phyloP scores from a whole-genome alignment of 2,113 vertebrate genomes.

The Lanius ludovicianus region DNA sequence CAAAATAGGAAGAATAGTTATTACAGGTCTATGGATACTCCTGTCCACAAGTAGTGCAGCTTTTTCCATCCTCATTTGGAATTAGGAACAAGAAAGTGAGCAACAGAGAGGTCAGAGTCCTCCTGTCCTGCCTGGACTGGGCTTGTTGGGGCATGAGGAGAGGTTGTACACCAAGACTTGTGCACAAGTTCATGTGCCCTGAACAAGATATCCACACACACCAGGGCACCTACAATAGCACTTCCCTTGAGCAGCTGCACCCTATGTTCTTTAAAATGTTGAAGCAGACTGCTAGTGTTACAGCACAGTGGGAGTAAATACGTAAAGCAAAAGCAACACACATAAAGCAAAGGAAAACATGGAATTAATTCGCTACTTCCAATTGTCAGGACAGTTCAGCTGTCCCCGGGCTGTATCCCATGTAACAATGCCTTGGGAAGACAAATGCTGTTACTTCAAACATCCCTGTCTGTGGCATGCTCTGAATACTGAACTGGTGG shows the following conservation, averaged over 20 bases:
- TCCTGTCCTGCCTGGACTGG: background rate
- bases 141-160: background rate
- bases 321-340: background rate
- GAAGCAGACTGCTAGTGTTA: background rate
- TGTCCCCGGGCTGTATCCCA: background rate
- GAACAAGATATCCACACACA: fast-evolving
- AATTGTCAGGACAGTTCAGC: background rate
- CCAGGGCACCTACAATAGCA: background rate
- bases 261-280: fast-evolving
- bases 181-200: background rate
- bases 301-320: background rate
- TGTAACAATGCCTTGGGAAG: background rate
- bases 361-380: background rate
- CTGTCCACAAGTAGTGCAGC: background rate
- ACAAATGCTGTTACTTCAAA: background rate
- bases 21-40: background rate
- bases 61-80: background rate
- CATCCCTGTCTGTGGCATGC: background rate
- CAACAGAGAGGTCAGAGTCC: background rate
- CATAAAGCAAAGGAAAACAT: background rate
- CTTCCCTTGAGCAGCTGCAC: background rate
- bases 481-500: background rate
- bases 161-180: too few species aligned
- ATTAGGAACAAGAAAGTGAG: background rate
- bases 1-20: background rate